Base-by-base conservation (phyloP, 2,888 invertebrate species). In the Hirtodrosophila cameraria region DNA sequence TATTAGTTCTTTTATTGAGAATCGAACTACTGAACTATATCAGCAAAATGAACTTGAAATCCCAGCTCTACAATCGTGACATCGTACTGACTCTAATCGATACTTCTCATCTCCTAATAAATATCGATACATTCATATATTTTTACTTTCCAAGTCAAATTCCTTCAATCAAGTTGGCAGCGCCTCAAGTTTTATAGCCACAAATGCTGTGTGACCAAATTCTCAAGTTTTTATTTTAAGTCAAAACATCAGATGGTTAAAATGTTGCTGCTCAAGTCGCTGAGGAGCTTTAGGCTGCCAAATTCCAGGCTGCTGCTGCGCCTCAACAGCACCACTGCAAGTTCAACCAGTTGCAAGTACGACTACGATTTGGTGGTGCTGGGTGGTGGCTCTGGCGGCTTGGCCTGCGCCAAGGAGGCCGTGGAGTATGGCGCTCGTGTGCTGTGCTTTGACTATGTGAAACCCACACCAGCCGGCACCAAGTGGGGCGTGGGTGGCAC, bases 401-500 rank as follows among this genome's bases (percentile, higher is more conserved):
- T 99, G 59, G 97, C 99, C 0, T 97, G 97, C 73, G 97, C 98
- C 16, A 99, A 98, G 91, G 97, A 97, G 90, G 96, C 97, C 0
- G 93, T 94, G 2, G 93, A 92, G 71, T 92, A 94, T 42, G 97
- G 97, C 3, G 96, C 96, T 6, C 94, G 94, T 88, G 97, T 97
- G 1, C 94, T 96, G 0, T 96, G 97, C 28, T 91, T 97, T 55
- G 97, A 97, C 92, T 97, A 92, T 90, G 97, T 97, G 1, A 94
- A 94, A 9, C 97, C 97, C 0, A 94, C 97, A 3, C 96, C 97
- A 0, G 92, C 92, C 67, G 98, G 98, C 54, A 95, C 97, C 5
- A 96, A 96, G 90, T 98, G 98, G 98, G 98, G 98, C 35, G 92
- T 99, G 3, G 98, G 99, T 25, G 99, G 98, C n/a, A 99, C 99